Percentiles rank a stretch among this genome's conserved stretches.
Conservation (phyloP, 2,888 invertebrate genomes). For the Metalampra italica region DNA sequence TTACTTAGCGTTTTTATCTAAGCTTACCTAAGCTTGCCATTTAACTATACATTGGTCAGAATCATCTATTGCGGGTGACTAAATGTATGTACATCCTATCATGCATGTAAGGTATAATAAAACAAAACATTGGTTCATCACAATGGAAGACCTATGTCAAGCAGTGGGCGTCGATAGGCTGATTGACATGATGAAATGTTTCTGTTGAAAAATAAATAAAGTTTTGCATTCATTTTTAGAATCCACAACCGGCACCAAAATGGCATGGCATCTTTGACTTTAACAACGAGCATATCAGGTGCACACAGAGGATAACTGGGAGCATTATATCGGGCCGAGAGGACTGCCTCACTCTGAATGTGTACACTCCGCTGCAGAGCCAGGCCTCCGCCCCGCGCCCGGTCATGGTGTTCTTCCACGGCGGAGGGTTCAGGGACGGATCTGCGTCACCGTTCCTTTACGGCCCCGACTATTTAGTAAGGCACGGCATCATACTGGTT, state of each 20-base stretch:
- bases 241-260: slow-evolving; percentile 34
- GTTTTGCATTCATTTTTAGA: too few relatives aligned
- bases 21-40: too few relatives aligned
- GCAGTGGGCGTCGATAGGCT: too few relatives aligned
- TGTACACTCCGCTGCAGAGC: slow-evolving; percentile 47
- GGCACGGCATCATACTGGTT: slow-evolving; percentile 56
- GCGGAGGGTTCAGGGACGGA: slow-evolving; percentile 64
- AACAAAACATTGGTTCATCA: too few relatives aligned
- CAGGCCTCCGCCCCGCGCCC: slow-evolving; percentile 30
- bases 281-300: slow-evolving; percentile 50
- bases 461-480: slow-evolving; percentile 55
- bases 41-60: too few relatives aligned
- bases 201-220: too few relatives aligned
- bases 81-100: too few relatives aligned
- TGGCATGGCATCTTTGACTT: slow-evolving; percentile 56
- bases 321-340: slow-evolving; percentile 44
- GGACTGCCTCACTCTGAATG: slow-evolving; percentile 59
- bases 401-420: slow-evolving; percentile 69
- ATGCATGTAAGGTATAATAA: too few relatives aligned
- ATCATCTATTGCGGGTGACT: too few relatives aligned
- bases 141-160: too few relatives aligned
- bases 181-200: too few relatives aligned
- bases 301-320: slow-evolving; percentile 50
- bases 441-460: slow-evolving; percentile 58
- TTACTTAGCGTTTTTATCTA: too few relatives aligned